phyloP scores from a whole-genome alignment of 2,113 vertebrate genomes.

The Oreocharis arfaki region DNA sequence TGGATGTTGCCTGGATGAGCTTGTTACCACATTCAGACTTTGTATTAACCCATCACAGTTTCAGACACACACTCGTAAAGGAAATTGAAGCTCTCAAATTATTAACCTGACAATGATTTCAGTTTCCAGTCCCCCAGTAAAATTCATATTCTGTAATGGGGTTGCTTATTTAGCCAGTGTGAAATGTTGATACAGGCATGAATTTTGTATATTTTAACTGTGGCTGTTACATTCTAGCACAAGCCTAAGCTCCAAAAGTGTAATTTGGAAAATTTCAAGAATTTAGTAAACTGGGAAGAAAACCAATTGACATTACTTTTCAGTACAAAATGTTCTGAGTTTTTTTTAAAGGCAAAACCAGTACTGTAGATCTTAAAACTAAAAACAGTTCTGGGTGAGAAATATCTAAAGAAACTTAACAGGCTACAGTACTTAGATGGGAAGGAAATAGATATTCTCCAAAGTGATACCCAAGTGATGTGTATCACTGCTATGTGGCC shows the following conservation, averaged over 20 bases:
- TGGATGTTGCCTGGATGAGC: not conserved
- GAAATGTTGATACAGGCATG: not conserved
- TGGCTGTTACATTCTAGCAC: not conserved
- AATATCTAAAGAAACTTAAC: not conserved
- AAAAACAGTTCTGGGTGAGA: not conserved
- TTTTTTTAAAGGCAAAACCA: not conserved
- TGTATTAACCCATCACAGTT: not conserved
- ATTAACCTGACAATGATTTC: not conserved
- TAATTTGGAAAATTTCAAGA: not conserved
- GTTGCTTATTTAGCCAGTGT: not conserved
- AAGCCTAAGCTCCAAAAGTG: not conserved
- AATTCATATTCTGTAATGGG: not conserved
- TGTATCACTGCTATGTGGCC: not conserved
- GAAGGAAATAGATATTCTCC: not conserved
- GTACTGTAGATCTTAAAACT: not conserved
- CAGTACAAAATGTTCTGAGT: not conserved
- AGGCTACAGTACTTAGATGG: not conserved
- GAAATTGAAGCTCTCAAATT: not conserved
- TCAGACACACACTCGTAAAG: not conserved
- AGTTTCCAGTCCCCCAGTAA: not conserved
- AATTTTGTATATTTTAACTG: not conserved
- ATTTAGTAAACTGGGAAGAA: not conserved
- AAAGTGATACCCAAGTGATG: not conserved
- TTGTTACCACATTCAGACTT: not conserved
- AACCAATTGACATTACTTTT: not conserved